Evolutionary conservation across 2,113 vertebrate species (phyloP), one percentile per base, ranked within the genome.

Genomic region (Nothobranchius kuhntae): DNA sequence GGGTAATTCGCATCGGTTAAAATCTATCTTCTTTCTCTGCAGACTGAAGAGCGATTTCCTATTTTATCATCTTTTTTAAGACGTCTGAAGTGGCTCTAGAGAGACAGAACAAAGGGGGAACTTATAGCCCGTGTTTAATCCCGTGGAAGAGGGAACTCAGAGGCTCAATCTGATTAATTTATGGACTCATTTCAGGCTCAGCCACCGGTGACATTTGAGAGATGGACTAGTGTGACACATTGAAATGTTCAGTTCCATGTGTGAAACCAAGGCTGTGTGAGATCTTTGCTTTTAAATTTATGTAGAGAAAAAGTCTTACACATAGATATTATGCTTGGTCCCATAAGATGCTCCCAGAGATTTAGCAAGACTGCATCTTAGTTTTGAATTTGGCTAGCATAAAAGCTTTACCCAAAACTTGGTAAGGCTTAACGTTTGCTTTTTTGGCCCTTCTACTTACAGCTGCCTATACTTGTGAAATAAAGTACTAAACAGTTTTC

Each of bases 101-200:
- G 51, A 13, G n/a, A 62, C 14, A 60, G 21, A 6, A 53, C 45
- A 55, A 67, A 71, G 42, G 6, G 51, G 53, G 36, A 65, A 55
- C 45, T 71, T 68, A 60, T 26, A 47, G 69, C 74, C 60, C 52
- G 44, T 71, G 68, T 83, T 82, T 86, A 67, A 82, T 85, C 71
- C 75, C 62, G 74, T 58, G 55, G 73, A 68, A 52, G 73, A 58
- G 68, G 52, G 52, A 76, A 82, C 52, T 78, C 47, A 44, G 71
- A 64, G 48, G 76, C 59, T 66, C 77, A 71, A 81, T 87, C 80
- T 77, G 74, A 89, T 85, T 86, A 83, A 65, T 68, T 84, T 67
- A 73, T 86, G 83, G 86, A 87, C 76, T 85, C 60, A 75, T 86
- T 87, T 82, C 71, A 68, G 72, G 53, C 66, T 78, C 59, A 86